phyloP scores from a whole-genome alignment of 2,888 invertebrate genomes.

The Stenchaetothrips biformis region DNA sequence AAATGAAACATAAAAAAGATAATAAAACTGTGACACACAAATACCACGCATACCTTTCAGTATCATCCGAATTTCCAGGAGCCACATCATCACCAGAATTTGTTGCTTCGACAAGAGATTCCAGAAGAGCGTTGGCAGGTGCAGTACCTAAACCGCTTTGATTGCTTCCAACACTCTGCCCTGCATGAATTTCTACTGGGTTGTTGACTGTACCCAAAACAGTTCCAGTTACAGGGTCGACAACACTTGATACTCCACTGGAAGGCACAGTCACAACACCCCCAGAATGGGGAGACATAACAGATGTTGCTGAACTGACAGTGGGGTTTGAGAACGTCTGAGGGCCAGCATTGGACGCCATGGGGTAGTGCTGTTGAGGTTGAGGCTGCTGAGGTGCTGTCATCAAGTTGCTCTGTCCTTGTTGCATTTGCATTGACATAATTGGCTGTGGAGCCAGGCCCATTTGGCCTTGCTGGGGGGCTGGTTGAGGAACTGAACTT shows the following conservation, averaged over 20 bases:
- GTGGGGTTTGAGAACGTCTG: neutral
- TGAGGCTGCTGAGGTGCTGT: constrained; percentile 31
- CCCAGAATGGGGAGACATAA: neutral
- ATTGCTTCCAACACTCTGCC: constrained; percentile 38
- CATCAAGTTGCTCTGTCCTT: neutral
- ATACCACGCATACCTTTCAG: constrained; percentile 46
- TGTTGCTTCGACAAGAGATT: constrained; percentile 47
- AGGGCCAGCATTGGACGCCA: constrained; percentile 2
- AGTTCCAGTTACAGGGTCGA: constrained; percentile 8
- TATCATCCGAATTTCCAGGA: constrained; percentile 45
- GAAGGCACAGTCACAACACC: neutral
- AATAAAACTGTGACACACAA: neutral
- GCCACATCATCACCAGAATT: constrained; percentile 45
- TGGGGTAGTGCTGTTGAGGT: constrained; percentile 32
- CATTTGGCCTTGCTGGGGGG: constrained; percentile 26
- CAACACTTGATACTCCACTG: constrained; percentile 9
- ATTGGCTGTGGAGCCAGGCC: constrained; percentile 30
- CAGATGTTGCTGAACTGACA: neutral
- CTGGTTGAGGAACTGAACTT: constrained; percentile 27
- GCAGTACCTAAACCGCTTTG: constrained; percentile 38
- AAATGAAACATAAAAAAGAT: neutral
- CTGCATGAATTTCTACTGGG: neutral
- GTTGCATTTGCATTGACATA: neutral
- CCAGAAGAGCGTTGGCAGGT: constrained; percentile 43
- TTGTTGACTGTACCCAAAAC: constrained; percentile 4